Evolutionary conservation across 1,140 invertebrate species (phyloP), one percentile per base, ranked within the genome.

Genomic region (Aphis craccivora): DNA sequence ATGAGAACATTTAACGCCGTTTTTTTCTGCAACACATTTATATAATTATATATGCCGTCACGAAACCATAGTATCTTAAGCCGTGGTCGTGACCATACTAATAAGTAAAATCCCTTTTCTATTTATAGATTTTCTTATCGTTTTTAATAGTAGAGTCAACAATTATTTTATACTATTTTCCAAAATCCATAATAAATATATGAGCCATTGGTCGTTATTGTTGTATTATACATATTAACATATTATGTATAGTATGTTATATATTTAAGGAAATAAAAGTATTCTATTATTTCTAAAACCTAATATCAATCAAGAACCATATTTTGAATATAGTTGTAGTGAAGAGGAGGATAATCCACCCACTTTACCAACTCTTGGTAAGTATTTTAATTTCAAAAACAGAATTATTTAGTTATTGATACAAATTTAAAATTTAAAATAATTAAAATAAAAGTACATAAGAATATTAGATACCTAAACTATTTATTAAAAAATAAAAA

Each of bases 51-150:
- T n/a, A n/a, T n/a, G n/a, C n/a, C n/a, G n/a, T n/a, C n/a, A n/a
- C n/a, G n/a, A n/a, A n/a, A n/a, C n/a, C n/a, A n/a, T n/a, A n/a
- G n/a, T n/a, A n/a, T n/a, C n/a, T n/a, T n/a, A n/a, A n/a, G n/a
- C n/a, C n/a, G n/a, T n/a, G n/a, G n/a, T n/a, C n/a, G n/a, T n/a
- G n/a, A n/a, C n/a, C n/a, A n/a, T n/a, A 67, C 60, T 25, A 60
- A 8, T 67, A 4, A 67, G 25, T 67, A 67, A 67, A 67, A 67
- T 67, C 60, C 0, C 60, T 67, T 67, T 37, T 37, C 35, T 40
- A 84, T 35, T 84, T 84, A 84, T 84, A 84, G 81, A 84, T 37
- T 84, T 43, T 84, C 81, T 84, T 84, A 84, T 37, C 40, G 81
- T 40, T 9, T 84, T 84, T 60, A 84, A 40, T 43, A 84, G 81